Base-by-base conservation (phyloP, 1,140 invertebrate species). In the Drosophila subobscura region DNA sequence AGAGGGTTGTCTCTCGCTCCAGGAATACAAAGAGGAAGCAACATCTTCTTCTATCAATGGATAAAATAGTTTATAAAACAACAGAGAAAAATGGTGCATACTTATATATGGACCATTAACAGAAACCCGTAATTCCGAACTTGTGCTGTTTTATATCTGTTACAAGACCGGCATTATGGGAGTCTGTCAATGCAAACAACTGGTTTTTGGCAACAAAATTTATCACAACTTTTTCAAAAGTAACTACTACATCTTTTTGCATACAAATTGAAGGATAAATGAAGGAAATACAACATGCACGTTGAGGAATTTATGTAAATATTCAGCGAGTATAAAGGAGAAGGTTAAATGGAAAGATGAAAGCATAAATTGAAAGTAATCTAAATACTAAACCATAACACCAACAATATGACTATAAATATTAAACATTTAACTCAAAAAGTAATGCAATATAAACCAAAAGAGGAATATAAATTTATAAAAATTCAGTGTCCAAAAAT, bases 41-140 rank as follows among this genome's bases (percentile, higher is more conserved):
- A 27, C 25, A 27, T 27, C 25, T 6, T 0, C 25, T 33, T 33
- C 29, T 50, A 45, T 37, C 45, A 56, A 29, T 25, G 55, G 49
- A 44, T 25, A 45, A 53, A 53, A 33, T 16, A 25, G 78, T 41
- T 56, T 44, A 44, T 58, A 60, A 77, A 44, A 42, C 71, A 66
- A 50, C 52, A 61, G 33, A 37, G 10, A 53, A 65, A 67, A 89
- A 89, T 91, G 89, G 89, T 91, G 89, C 89, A 90, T 91, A 89
- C 77, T 80, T 50, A 83, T 57, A 76, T 91, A 91, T 91, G 90
- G 90, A 91, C 90, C 90, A 91, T 91, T 91, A 91, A 90, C 90
- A 91, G 91, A 91, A 91, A 91, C 91, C 91, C 91, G 91, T 91
- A 91, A 91, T 90, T 91, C 91, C 91, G 91, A 91, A 91, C 91